Evolutionary conservation across 2,888 invertebrate species (phyloP), one percentile per base, ranked within the genome.

Genomic region (Tupiocoris notatus): DNA sequence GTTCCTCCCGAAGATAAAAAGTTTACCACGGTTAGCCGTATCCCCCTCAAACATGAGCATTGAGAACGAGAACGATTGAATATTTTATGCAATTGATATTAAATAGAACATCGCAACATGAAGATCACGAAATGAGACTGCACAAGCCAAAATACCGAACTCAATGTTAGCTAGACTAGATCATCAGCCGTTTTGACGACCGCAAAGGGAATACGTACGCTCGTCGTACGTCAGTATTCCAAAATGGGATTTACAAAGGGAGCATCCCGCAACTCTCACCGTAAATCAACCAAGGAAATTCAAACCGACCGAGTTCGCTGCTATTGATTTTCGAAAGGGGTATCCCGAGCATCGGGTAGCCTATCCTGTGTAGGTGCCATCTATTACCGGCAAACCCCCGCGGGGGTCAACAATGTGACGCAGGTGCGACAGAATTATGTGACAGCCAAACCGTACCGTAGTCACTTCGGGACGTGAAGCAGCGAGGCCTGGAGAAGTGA

Each of bases 361-460:
- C 59, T 59, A 70, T 70, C 70, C 59, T 70, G 70, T 70, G 70
- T 70, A 58, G 24, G 70, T 70, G 70, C 73, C 73, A 73, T 73
- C 73, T 62, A 73, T 73, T 73, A 73, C 62, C 17, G 22, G 39
- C 25, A 54, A 23, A 25, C 62, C 54, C 9, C 16, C 16, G 54
- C 62, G 62, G 21, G 58, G 73, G 73, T 54, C 62, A 73, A 73
- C 73, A 73, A 61, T 73, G 73, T 73, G 73, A 73, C 73, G 63
- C 73, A 73, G 73, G 63, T 73, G 73, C 62, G 73, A 63, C 73
- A 59, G 70, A 70, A 70, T 70, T 70, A 70, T 70, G 70, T 70
- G 70, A 70, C 70, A 58, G 67, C 22, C 23, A 12, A 39, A 12
- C 39, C 39, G 39, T 3, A 39, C 39, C 12, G 39, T 39, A n/a